Percentiles rank a stretch among this genome's conserved stretches.
These are phyloP conservation scores for Pantherophis vulpinus DNA, from an alignment of 2,797 vertebrate genomes.

Conservation along the genomic window DNA sequence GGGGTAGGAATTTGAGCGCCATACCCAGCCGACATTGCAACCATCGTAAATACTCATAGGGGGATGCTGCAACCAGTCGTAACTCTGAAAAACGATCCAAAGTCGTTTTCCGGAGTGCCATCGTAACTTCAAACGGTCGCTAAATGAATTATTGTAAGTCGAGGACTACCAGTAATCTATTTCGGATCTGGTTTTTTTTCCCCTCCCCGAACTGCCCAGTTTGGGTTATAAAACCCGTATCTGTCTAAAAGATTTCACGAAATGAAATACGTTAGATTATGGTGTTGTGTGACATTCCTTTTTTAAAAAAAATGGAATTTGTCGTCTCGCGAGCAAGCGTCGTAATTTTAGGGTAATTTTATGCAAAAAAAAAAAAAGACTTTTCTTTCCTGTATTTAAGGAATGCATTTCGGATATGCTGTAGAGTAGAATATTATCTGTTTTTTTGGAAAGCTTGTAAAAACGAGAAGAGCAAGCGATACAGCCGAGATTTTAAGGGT, in stretches of 20 bases:
- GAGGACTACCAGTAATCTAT: background rate
- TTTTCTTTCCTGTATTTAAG: background rate
- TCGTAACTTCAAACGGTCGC: background rate
- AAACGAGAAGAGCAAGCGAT: background rate
- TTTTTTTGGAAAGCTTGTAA: background rate
- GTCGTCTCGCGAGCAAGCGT: rapidly evolving
- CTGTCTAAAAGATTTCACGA: too few species aligned
- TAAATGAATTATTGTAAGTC: background rate
- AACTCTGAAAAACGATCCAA: too few species aligned
- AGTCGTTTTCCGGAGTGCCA: too few species aligned
- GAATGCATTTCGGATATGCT: background rate
- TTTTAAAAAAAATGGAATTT: background rate
- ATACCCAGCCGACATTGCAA: too few species aligned
- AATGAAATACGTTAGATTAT: background rate
- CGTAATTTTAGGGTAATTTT: background rate
- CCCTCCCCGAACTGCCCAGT: rapidly evolving
- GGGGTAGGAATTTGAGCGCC: too few species aligned
- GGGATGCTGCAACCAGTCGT: too few species aligned
- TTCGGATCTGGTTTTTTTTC: background rate
- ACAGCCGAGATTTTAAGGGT: background rate
- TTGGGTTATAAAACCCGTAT: background rate
- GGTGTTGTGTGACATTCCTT: background rate
- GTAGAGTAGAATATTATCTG: too few species aligned
- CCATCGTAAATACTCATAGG: too few species aligned
- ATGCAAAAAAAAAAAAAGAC: background rate